Conservation (phyloP, 2,888 invertebrate genomes). For the Synergus japonicus region DNA sequence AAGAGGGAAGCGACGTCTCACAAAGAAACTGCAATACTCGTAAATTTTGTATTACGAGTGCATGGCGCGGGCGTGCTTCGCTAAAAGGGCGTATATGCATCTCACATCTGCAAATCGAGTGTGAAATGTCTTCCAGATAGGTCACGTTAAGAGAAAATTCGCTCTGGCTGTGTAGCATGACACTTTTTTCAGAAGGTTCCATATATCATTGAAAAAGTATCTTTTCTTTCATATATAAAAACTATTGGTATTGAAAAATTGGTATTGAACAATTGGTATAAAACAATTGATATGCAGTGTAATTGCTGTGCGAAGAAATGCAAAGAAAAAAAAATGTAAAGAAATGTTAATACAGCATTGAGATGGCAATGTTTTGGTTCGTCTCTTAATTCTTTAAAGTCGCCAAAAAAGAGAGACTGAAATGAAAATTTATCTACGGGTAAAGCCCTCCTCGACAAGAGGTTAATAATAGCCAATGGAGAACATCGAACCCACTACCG, state of each 20-base stretch:
- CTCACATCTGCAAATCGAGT: background rate
- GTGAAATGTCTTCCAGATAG: constrained; percentile 4
- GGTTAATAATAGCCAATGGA: constrained; percentile 35
- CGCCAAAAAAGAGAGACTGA: background rate
- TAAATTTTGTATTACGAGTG: background rate
- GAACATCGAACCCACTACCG: constrained; percentile 36
- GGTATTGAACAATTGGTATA: too few species aligned
- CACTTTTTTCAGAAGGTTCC: background rate
- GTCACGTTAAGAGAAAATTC: background rate
- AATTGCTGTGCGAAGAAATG: too few species aligned
- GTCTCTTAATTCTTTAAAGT: background rate
- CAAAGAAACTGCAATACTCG: constrained; percentile 17
- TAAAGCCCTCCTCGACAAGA: constrained; percentile 28
- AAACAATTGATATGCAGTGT: too few species aligned
- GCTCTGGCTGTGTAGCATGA: background rate
- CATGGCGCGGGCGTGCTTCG: constrained; percentile 6
- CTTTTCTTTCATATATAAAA: too few species aligned
- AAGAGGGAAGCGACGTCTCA: constrained; percentile 2
- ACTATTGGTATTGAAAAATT: too few species aligned
- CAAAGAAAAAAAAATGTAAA: too few species aligned
- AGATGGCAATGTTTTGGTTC: background rate
- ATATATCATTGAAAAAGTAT: background rate
- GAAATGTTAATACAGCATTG: background rate
- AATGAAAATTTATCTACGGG: constrained; percentile 32
- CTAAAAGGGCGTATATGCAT: background rate